Evolutionary conservation across 2,888 invertebrate species (phyloP).

Genomic region (Tethea ocularis): DNA sequence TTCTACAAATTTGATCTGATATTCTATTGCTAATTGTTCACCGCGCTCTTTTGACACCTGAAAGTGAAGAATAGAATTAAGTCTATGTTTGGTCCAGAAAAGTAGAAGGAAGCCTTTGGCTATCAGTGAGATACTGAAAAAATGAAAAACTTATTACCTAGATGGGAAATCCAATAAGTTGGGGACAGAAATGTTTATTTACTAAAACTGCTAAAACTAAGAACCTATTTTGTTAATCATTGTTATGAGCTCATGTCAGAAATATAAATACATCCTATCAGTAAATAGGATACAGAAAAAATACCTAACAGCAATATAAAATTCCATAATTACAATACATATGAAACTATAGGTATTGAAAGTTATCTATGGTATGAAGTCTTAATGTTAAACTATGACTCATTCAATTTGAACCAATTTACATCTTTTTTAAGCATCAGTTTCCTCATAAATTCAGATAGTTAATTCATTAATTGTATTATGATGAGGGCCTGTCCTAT

Average conservation of each 20-base stretch:
- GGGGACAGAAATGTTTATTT: too few relatives aligned
- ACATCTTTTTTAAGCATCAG: neutral
- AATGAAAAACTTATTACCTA: too few relatives aligned
- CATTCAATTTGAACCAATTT: constrained; percentile 6
- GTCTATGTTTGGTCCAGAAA: too few relatives aligned
- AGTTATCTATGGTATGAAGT: constrained; percentile 4
- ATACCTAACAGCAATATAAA: neutral
- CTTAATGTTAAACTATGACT: neutral
- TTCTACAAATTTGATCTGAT: constrained; percentile 99
- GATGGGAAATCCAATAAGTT: too few relatives aligned
- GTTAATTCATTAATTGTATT: neutral
- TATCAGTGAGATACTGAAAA: too few relatives aligned
- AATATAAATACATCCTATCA: constrained; percentile 4
- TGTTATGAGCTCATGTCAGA: neutral
- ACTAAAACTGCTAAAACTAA: too few relatives aligned
- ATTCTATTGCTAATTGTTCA: constrained; percentile 98
- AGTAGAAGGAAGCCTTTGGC: too few relatives aligned
- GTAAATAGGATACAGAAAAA: neutral
- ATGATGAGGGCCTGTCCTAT: neutral
- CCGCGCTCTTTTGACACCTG: constrained; percentile 97
- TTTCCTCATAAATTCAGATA: neutral
- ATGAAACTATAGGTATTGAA: neutral
- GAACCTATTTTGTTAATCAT: neutral
- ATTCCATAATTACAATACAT: neutral
- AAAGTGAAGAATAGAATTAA: constrained; percentile 23